Conservation (phyloP, 2,113 vertebrate species). For the Antennarius striatus region DNA sequence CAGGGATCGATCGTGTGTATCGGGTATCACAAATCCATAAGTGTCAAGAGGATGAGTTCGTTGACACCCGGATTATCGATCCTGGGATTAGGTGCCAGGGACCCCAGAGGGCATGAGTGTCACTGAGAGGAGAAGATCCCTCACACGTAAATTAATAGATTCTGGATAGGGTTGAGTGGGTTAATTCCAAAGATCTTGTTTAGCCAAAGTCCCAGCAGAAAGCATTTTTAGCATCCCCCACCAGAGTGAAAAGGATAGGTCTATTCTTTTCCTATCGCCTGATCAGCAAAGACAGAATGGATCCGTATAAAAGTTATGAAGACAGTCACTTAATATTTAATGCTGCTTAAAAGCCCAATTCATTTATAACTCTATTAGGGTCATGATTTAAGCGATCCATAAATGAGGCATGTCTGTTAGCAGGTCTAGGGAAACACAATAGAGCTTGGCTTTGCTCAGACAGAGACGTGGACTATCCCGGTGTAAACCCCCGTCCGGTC, state of each 20-base stretch:
- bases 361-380: no score
- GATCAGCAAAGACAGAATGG: not conserved
- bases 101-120: slow-evolving; percentile 9
- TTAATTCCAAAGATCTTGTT: slow-evolving; percentile 34
- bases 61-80: slow-evolving; percentile 56
- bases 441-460: slow-evolving; percentile 10
- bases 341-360: no score
- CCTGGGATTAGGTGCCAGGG: slow-evolving; percentile 35
- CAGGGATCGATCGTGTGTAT: slow-evolving; percentile 25
- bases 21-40: slow-evolving; percentile 44
- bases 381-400: not conserved
- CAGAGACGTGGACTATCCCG: slow-evolving; percentile 19
- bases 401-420: not conserved
- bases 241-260: no score
- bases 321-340: no score
- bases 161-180: slow-evolving; percentile 26
- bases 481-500: slow-evolving; percentile 23
- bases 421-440: not conserved
- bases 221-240: not conserved
- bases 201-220: slow-evolving; percentile 16
- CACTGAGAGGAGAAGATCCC: slow-evolving; percentile 29
- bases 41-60: slow-evolving; percentile 16
- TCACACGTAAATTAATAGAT: slow-evolving; percentile 32
- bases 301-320: no score
- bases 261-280: no score